A percentile compares a stretch with the other conserved stretches of the same genome.
phyloP scores from a whole-genome alignment of 2,797 vertebrate genomes.

The Neosilurus mollespiculum region DNA sequence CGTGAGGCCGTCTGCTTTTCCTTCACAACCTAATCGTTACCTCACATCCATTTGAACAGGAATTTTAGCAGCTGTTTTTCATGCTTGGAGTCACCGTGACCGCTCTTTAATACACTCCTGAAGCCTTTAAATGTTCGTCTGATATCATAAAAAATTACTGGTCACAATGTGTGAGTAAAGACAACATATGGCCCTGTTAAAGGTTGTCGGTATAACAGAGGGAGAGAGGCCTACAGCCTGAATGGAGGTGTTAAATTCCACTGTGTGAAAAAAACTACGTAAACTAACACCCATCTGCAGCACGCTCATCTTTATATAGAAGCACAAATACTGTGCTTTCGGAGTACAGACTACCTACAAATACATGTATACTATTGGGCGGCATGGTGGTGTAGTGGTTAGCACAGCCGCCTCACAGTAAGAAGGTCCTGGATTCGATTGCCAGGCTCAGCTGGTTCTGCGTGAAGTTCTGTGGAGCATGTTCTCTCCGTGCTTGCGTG shows the following conservation, averaged over 20 bases:
- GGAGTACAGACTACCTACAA: background rate
- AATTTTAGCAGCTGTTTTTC: constrained; percentile 6
- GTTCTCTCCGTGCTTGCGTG: no score
- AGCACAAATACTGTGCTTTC: no score
- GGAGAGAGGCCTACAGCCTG: background rate
- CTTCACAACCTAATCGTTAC: background rate
- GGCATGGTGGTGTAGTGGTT: no score
- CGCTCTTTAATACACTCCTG: constrained; percentile 14
- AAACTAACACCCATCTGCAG: background rate
- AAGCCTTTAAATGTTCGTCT: constrained; percentile 1
- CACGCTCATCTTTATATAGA: background rate
- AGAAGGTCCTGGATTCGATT: no score
- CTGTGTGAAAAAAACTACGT: constrained; percentile 16
- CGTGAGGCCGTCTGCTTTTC: constrained; percentile 12
- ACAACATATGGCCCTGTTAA: background rate
- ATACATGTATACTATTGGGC: background rate
- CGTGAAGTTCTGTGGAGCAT: no score
- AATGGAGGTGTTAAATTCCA: constrained; percentile 19
- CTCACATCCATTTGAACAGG: background rate
- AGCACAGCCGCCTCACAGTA: no score
- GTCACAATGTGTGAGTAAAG: background rate
- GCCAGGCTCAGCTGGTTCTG: no score
- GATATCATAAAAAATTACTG: background rate
- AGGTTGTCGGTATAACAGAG: background rate
- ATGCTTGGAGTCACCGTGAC: constrained; percentile 28